Evolutionary conservation across 2,113 vertebrate species (phyloP).

Genomic region (Arothron firmamentum): DNA sequence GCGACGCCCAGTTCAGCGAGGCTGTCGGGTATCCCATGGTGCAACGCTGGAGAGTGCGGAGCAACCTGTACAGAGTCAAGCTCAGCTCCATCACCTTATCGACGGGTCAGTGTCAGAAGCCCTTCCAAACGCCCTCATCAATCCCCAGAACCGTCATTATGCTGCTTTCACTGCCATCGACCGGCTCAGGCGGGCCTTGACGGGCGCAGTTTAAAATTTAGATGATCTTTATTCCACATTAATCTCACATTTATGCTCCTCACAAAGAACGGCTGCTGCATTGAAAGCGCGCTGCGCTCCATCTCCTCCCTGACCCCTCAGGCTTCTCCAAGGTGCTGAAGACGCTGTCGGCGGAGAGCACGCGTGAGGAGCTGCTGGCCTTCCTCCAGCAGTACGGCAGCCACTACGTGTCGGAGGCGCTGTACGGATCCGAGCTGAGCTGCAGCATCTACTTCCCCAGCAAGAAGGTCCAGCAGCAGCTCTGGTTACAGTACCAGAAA

Average conservation of each 20-base stretch:
- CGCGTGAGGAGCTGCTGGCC: slow-evolving; percentile 87
- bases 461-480: slow-evolving; percentile 97
- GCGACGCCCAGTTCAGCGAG: slow-evolving; percentile 88
- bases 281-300: neutral
- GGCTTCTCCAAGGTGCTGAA: slow-evolving; percentile 93
- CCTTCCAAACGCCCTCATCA: neutral
- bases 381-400: slow-evolving; percentile 91
- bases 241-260: neutral
- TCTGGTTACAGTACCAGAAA: slow-evolving; percentile 99
- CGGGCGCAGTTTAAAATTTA: neutral
- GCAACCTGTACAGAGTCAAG: slow-evolving; percentile 96
- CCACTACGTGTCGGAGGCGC: slow-evolving; percentile 91
- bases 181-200: neutral
- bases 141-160: neutral
- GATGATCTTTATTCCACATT: neutral
- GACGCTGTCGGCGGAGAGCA: slow-evolving; percentile 89
- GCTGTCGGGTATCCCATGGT: slow-evolving; percentile 96
- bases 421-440: slow-evolving; percentile 94
- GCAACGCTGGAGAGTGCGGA: slow-evolving; percentile 93
- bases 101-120: slow-evolving; percentile 77
- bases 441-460: slow-evolving; percentile 97
- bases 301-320: slow-evolving; percentile 49
- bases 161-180: neutral
- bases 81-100: slow-evolving; percentile 94
- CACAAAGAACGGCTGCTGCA: too few relatives aligned